phyloP scores from a whole-genome alignment of 1,140 invertebrate species.

The Colletes gigas region DNA sequence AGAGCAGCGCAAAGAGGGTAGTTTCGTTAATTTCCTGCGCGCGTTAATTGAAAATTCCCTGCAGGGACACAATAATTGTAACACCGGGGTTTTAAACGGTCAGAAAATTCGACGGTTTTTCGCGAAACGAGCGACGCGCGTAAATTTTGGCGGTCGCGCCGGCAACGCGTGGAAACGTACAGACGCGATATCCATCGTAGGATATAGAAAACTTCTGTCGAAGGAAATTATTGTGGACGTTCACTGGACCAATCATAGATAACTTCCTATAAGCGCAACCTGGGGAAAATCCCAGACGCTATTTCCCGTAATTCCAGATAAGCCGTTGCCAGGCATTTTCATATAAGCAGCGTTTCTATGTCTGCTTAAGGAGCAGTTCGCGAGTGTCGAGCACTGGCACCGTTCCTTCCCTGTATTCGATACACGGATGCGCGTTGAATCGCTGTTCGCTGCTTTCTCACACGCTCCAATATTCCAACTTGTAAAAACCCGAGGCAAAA shows the following conservation, averaged over 20 bases:
- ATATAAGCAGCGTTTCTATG: neutral
- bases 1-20: no score
- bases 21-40: no score
- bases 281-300: constrained; percentile 4
- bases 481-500: no score
- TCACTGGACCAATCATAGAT: constrained; percentile 15
- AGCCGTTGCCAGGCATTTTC: constrained; percentile 3
- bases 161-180: neutral
- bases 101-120: neutral
- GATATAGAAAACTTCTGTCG: neutral
- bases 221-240: constrained; percentile 16
- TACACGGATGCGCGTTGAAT: no score
- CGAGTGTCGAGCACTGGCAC: neutral
- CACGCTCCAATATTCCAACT: no score
- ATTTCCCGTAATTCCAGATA: constrained; percentile 31
- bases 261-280: neutral
- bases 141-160: neutral
- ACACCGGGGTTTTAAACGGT: neutral
- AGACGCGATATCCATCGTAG: neutral
- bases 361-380: neutral
- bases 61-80: neutral
- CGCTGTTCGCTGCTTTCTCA: no score
- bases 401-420: no score
- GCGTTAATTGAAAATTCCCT: no score
- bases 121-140: neutral